Base-by-base conservation (phyloP, 1,140 invertebrate species). In the Neotoxoptera formosana region DNA sequence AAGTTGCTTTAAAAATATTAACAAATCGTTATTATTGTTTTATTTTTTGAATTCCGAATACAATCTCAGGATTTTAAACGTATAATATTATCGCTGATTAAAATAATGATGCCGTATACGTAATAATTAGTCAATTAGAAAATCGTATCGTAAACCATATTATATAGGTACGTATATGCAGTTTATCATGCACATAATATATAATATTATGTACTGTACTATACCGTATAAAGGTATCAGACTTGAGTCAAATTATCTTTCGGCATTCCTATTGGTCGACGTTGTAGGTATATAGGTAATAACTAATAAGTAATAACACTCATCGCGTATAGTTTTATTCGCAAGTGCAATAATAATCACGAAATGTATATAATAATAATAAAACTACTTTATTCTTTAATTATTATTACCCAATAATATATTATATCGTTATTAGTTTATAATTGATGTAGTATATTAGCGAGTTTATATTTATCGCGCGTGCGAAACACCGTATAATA, bases 391-490 rank as follows among this genome's bases (percentile, higher is more conserved):
- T 86, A 86, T 45, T 86, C 9, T 86, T 45, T 86, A 86, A 86
- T 86, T 86, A 86, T 30, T 86, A 86, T 86, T 86, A 45, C 83
- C 41, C 25, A 87, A 87, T 87, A 87, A 87, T 87, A 87, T 48
- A 48, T 48, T 87, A 87, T 48, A 87, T 87, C 30, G 45, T 87
- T 87, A 87, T 87, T 87, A 87, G 25, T n/a, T 87, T 87, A 87
- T 87, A n/a, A 88, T 88, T 51, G 47, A n/a, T n/a, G 45, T 23
- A 88, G 45, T 23, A 88, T 51, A 51, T 51, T 88, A 51, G 47
- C 47, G 48, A 51, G 87, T 89, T 89, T 34, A 89, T n/a, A 89
- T n/a, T 89, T 89, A 53, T 89, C 87, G 87, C 87, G n/a, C 87
- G 87, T 53, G 87, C 87, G 34, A 89, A 89, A 53, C 48, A 53